Base-by-base conservation (phyloP, 2,888 invertebrate species). In the Lepidochrysops patricia region DNA sequence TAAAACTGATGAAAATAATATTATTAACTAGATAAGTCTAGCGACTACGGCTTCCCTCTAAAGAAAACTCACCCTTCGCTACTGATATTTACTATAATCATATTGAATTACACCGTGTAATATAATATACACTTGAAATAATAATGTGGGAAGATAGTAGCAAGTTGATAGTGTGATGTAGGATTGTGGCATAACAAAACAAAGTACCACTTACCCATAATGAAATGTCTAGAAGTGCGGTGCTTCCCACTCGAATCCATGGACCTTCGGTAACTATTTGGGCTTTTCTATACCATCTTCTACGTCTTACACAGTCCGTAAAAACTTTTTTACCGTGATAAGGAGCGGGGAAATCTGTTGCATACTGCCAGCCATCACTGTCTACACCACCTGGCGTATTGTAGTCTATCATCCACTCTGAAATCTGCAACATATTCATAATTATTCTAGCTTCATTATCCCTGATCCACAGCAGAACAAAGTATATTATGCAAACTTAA, bases 361-460 rank as follows among this genome's bases (percentile, higher is more conserved):
- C 97, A 80, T 97, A 98, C 75, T 98, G 98, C 98, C 98, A 98
- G 1, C 98, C 98, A 67, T 97, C 96, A 62, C 92, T 91, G 79
- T 98, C 97, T 0, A 96, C 96, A 1, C 97, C 97, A 1, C 96
- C 97, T 0, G 96, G 94, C 6, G 95, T 94, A 74, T 95, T 94
- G 76, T 95, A 97, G 82, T 98, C 98, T n/a, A 97, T 91, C 78
- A 94, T 92, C 98, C 98, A 98, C 76, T 97, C 97, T 0, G 96
- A 94, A 63, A 94, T 90, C 93, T 93, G 65, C 49, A 72, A 64
- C 50, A 37, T 54, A 58, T 59, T 37, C 3, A 43, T 50, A 15
- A 27, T 50, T 50, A 52, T n/a, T n/a, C n/a, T n/a, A n/a, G n/a
- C n/a, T n/a, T n/a, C n/a, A n/a, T n/a, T n/a, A n/a, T n/a, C n/a